phyloP scores from a whole-genome alignment of 2,888 invertebrate species.

The Leuctra nigra region DNA sequence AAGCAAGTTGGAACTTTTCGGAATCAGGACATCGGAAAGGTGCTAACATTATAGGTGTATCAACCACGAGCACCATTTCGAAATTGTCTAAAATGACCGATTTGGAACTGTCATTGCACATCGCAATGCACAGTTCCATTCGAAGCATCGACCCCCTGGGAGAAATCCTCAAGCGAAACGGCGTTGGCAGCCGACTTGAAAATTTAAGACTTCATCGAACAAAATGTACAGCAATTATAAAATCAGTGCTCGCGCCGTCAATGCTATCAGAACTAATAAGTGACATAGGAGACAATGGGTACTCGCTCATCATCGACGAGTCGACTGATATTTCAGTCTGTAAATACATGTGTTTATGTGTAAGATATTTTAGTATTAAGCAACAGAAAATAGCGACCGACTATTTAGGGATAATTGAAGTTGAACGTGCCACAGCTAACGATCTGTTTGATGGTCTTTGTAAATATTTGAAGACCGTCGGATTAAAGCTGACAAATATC shows the following conservation, averaged over 20 bases:
- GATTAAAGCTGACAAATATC: background rate
- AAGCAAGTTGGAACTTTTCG: too few relatives aligned
- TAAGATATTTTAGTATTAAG: slow-evolving; percentile 29
- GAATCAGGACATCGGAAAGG: too few relatives aligned
- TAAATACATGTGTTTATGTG: slow-evolving; percentile 30
- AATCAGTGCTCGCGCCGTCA: slow-evolving; percentile 29
- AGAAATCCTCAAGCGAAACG: slow-evolving; percentile 26
- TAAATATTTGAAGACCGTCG: background rate
- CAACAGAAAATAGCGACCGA: slow-evolving; percentile 29
- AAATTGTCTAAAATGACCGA: background rate
- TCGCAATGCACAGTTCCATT: background rate
- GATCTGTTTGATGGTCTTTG: slow-evolving; percentile 21
- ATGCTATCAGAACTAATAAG: slow-evolving; percentile 27
- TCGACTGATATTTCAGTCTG: slow-evolving; percentile 31
- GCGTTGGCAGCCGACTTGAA: slow-evolving; percentile 23
- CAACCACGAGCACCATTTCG: too few relatives aligned
- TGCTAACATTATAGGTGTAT: too few relatives aligned
- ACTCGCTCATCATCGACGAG: slow-evolving; percentile 32
- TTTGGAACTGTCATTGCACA: background rate
- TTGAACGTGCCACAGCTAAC: slow-evolving; percentile 27
- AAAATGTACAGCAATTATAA: slow-evolving; percentile 31
- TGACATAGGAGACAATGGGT: slow-evolving; percentile 28
- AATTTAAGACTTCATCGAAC: slow-evolving; percentile 28
- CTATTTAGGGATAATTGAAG: slow-evolving; percentile 29
- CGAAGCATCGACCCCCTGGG: slow-evolving; percentile 27